Conservation (phyloP, 2,113 vertebrate species). For the Porphyrio hochstetteri region DNA sequence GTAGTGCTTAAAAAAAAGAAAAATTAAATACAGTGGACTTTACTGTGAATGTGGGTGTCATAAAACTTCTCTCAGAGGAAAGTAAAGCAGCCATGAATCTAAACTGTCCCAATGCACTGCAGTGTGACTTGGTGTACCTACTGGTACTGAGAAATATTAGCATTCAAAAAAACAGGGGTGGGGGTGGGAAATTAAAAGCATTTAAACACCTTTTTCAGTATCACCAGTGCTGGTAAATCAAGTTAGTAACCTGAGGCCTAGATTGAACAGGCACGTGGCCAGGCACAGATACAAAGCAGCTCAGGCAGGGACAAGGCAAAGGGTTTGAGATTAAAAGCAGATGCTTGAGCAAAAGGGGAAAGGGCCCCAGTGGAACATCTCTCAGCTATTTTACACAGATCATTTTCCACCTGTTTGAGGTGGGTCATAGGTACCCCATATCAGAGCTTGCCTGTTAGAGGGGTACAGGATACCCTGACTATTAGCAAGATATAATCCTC, state of each 20-base stretch:
- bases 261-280: neutral
- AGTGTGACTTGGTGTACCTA: neutral
- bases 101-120: neutral
- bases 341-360: neutral
- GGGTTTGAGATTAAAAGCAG: neutral
- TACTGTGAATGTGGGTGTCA: neutral
- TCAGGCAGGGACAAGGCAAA: neutral
- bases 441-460: neutral
- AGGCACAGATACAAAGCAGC: neutral
- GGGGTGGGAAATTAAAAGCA: neutral
- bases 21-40: neutral
- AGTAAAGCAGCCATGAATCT: neutral
- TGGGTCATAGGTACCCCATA: neutral
- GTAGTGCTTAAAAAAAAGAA: neutral
- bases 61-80: neutral
- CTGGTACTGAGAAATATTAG: neutral
- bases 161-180: neutral
- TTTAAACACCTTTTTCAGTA: neutral
- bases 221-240: neutral
- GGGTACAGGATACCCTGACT: neutral
- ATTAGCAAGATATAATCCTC: neutral
- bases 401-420: neutral
- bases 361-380: neutral
- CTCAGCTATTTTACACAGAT: neutral
- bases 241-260: neutral